A percentile compares a stretch with the other conserved stretches of the same genome.
These are phyloP conservation scores for Montifringilla adamsi DNA, from an alignment of 2,113 vertebrate genomes.

Conservation along the genomic window DNA sequence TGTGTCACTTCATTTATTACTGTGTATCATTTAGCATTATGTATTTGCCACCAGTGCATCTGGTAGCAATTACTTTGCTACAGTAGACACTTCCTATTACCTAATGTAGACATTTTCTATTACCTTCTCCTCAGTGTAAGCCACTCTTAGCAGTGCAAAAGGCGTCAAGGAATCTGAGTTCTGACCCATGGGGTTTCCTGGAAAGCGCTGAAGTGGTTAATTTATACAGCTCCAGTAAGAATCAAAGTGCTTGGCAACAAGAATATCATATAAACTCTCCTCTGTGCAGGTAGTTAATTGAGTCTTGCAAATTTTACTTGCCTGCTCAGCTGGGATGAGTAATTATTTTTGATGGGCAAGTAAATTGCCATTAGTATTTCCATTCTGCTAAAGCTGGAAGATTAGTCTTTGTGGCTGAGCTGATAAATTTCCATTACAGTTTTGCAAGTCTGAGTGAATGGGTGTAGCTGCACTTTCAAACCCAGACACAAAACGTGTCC, in stretches of 20 bases:
- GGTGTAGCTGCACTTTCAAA: neutral
- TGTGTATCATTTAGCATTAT: neutral
- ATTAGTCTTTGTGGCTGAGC: slow-evolving; percentile 43
- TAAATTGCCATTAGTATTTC: slow-evolving; percentile 60
- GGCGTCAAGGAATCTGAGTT: neutral
- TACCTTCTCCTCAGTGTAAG: neutral
- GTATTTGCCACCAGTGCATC: neutral
- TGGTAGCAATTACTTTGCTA: neutral
- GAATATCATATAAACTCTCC: slow-evolving; percentile 10
- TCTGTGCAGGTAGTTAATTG: slow-evolving; percentile 49
- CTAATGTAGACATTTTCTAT: neutral
- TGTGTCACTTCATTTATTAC: neutral
- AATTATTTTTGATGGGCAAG: slow-evolving; percentile 65
- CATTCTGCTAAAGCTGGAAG: slow-evolving; percentile 37
- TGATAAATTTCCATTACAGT: slow-evolving; percentile 40
- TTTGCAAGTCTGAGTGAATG: neutral
- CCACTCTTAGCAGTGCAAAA: neutral
- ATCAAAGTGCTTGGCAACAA: slow-evolving; percentile 26
- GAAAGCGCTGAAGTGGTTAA: slow-evolving; percentile 45
- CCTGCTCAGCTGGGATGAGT: slow-evolving; percentile 45
- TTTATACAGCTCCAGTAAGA: slow-evolving; percentile 21
- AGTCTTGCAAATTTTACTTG: slow-evolving; percentile 50
- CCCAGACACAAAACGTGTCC: neutral
- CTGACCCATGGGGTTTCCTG: neutral
- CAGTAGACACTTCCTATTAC: neutral